Percentiles rank a stretch among this genome's conserved stretches.
phyloP scores from a whole-genome alignment of 2,888 invertebrate genomes.

The Cheilosia urbana region DNA sequence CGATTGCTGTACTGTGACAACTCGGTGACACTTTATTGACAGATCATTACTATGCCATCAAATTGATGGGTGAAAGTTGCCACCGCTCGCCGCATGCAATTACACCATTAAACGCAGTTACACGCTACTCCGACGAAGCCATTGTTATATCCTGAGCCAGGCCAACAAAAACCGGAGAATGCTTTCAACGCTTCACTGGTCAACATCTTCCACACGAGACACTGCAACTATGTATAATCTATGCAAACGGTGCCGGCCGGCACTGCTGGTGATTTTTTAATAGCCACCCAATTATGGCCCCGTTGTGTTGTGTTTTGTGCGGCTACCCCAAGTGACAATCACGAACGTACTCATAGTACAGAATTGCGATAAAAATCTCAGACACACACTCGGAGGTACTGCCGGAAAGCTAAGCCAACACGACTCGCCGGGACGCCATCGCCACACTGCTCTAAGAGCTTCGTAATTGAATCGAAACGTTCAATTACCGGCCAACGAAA shows the following conservation, averaged over 20 bases:
- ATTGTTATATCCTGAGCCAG: conserved; percentile 22
- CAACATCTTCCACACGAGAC: not conserved
- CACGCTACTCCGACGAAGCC: conserved; percentile 34
- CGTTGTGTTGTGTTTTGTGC: conserved; percentile 14
- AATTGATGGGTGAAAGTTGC: conserved; percentile 69
- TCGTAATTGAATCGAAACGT: conserved; percentile 69
- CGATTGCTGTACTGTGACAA: conserved; percentile 63
- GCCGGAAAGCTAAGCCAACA: conserved; percentile 4
- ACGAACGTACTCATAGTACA: conserved; percentile 31
- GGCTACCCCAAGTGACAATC: conserved; percentile 52
- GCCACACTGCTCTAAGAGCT: conserved; percentile 28
- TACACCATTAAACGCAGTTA: conserved; percentile 46
- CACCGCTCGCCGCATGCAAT: conserved; percentile 56
- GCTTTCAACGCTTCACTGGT: conserved; percentile 23
- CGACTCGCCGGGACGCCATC: conserved; percentile 11
- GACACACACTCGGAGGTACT: conserved; percentile 9
- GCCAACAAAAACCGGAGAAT: conserved; percentile 18
- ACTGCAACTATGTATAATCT: conserved; percentile 3
- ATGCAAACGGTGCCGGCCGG: conserved; percentile 41
- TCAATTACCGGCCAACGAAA: conserved; percentile 69
- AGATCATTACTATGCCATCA: conserved; percentile 68
- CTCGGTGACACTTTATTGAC: conserved; percentile 70
- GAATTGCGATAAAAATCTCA: conserved; percentile 25
- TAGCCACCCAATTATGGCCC: conserved; percentile 50
- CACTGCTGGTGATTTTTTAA: conserved; percentile 51